Conservation (phyloP, 2,797 vertebrate genomes). For the Aeoliscus strigatus region DNA sequence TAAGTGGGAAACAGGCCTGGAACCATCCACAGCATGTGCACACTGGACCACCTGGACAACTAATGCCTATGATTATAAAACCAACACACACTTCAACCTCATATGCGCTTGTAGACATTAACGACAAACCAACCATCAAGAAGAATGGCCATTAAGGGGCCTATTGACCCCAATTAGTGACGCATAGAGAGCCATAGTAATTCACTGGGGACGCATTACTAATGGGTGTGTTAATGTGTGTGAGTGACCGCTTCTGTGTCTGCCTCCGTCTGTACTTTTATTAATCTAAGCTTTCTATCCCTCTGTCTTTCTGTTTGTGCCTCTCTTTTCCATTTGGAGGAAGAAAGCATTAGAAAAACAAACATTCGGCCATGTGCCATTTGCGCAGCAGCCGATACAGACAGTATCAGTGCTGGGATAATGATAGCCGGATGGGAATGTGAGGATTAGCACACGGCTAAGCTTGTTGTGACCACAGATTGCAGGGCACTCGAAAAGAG, state of each 20-base stretch:
- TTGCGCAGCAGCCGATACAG: constrained; percentile 35
- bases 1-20: too few relatives aligned
- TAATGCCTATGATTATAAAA: constrained; percentile 7
- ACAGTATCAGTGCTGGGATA: constrained; percentile 59
- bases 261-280: constrained; percentile 19
- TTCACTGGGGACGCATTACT: constrained; percentile 47
- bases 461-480: constrained; percentile 74
- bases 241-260: constrained; percentile 13
- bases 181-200: constrained; percentile 44
- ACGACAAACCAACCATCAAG: constrained; percentile 48
- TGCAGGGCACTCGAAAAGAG: constrained; percentile 62
- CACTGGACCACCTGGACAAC: neutral
- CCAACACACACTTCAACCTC: constrained; percentile 3
- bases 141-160: constrained; percentile 50
- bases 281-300: constrained; percentile 26
- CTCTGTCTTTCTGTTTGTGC: constrained; percentile 4
- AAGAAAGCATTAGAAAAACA: constrained; percentile 10
- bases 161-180: constrained; percentile 58
- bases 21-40: neutral
- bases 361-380: constrained; percentile 27
- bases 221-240: constrained; percentile 17
- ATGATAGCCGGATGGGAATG: constrained; percentile 56
- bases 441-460: constrained; percentile 61
- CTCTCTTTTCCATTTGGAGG: constrained; percentile 9
- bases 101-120: constrained; percentile 33